Conservation (phyloP, 2,113 vertebrate genomes). For the Genyomyrus donnyi region DNA sequence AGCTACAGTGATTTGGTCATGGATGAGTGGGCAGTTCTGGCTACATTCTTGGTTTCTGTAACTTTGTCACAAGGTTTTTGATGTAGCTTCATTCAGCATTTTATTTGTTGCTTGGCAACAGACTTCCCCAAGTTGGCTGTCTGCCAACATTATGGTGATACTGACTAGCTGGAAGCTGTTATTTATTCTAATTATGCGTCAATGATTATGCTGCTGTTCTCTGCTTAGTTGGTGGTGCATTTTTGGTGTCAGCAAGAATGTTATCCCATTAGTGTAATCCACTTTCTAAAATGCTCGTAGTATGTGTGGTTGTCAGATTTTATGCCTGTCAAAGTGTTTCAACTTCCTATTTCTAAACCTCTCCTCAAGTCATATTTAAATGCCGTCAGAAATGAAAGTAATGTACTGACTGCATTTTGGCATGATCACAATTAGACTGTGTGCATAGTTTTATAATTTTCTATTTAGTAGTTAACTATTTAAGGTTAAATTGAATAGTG, state of each 20-base stretch:
- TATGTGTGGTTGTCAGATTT: not conserved
- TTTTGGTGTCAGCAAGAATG: not conserved
- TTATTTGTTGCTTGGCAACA: not conserved
- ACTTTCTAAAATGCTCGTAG: not conserved
- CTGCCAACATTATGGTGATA: not conserved
- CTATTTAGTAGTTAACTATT: not conserved
- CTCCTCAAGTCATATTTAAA: not conserved
- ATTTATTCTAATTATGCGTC: not conserved
- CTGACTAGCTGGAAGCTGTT: not conserved
- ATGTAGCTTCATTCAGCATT: not conserved
- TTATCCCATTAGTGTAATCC: not conserved
- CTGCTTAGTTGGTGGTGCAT: no score
- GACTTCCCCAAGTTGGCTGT: not conserved
- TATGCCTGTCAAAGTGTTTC: not conserved
- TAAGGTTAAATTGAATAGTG: not conserved
- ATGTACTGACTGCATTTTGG: not conserved
- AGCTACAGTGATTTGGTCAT: not conserved
- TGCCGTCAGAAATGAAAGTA: not conserved
- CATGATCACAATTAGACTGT: not conserved
- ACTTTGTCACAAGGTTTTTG: not conserved
- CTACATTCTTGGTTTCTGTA: not conserved
- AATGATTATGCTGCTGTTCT: not conserved
- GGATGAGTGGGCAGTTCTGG: not conserved
- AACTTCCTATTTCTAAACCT: not conserved
- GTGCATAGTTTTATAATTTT: not conserved